phyloP scores from a whole-genome alignment of 2,113 vertebrate species.

The Pipra filicauda region DNA sequence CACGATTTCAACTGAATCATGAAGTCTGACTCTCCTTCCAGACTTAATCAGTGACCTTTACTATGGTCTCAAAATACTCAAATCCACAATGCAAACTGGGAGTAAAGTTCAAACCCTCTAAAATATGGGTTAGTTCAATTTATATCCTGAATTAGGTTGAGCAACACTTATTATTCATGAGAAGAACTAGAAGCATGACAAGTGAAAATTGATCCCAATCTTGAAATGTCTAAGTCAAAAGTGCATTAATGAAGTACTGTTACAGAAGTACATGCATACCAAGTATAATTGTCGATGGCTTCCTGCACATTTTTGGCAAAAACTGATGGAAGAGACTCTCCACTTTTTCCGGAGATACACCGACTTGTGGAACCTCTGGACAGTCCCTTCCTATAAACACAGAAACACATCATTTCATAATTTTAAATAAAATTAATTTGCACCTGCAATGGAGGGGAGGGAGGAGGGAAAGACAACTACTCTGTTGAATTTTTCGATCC shows the following conservation, averaged over 20 bases:
- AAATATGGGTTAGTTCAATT: not conserved
- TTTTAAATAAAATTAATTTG: not conserved
- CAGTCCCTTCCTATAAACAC: slow-evolving; percentile 69
- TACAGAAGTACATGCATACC: slow-evolving; percentile 56
- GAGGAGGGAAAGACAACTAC: not conserved
- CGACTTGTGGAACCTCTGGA: slow-evolving; percentile 9
- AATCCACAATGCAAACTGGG: not conserved
- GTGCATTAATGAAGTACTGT: not conserved
- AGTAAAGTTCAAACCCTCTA: not conserved
- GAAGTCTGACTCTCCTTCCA: not conserved
- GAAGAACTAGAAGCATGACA: not conserved
- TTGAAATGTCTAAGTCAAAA: not conserved
- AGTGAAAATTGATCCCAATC: not conserved
- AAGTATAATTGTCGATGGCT: slow-evolving; percentile 63
- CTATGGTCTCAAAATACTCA: not conserved
- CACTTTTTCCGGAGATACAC: slow-evolving; percentile 39
- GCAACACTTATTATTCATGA: not conserved
- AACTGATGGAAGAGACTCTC: slow-evolving; percentile 51
- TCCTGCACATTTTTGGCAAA: slow-evolving; percentile 69
- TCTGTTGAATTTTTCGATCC: not conserved
- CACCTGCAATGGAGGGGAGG: accelerated
- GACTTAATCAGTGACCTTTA: not conserved
- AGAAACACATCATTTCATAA: not conserved
- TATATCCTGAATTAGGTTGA: not conserved
- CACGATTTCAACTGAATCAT: not conserved